phyloP scores from a whole-genome alignment of 1,140 invertebrate species.

The Brachionus plicatilis region DNA sequence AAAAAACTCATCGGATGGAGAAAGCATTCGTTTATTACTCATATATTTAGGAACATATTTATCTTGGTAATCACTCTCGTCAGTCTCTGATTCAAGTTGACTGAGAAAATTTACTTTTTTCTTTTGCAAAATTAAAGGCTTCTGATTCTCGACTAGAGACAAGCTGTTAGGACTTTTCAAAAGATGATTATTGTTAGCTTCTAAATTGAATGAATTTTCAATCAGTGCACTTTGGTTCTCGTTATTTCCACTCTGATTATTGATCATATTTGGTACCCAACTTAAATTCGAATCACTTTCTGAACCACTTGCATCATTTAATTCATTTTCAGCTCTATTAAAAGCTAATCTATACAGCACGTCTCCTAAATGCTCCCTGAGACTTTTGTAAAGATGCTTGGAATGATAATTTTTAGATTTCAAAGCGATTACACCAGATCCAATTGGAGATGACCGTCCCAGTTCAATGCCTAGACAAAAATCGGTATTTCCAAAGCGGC shows the following conservation, averaged over 20 bases:
- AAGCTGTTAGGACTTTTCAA: neutral
- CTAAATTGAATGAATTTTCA: neutral
- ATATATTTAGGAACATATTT: constrained; percentile 25
- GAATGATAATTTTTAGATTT: neutral
- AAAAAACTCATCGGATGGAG: neutral
- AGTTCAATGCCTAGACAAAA: constrained; percentile 16
- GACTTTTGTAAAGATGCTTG: neutral
- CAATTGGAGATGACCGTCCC: neutral
- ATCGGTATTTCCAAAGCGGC: neutral
- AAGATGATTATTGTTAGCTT: neutral
- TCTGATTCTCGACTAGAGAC: neutral
- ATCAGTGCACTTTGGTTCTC: too few species aligned
- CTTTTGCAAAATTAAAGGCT: neutral
- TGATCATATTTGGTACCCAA: neutral
- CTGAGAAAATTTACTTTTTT: neutral
- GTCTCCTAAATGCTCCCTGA: neutral
- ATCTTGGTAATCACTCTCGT: constrained; percentile 19
- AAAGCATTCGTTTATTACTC: neutral
- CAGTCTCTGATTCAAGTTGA: neutral
- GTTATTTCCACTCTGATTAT: neutral
- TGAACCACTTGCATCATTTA: neutral
- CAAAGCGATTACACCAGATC: neutral
- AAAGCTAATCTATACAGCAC: neutral
- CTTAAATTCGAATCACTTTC: neutral
- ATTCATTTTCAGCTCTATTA: neutral